phyloP scores from a whole-genome alignment of 2,888 invertebrate species.

The Crossocerus cetratus region DNA sequence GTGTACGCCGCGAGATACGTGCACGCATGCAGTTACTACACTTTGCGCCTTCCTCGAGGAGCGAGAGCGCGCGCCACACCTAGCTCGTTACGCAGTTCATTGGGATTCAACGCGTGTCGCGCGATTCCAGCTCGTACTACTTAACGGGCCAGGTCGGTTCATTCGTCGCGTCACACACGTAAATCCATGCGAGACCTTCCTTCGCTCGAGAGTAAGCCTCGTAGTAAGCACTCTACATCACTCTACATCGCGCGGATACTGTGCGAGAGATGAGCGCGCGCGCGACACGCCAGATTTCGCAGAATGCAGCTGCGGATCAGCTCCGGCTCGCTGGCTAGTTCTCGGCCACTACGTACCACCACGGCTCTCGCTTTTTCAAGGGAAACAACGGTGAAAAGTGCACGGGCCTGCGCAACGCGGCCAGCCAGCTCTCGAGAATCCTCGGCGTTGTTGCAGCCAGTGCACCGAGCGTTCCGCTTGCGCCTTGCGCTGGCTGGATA shows the following conservation, averaged over 20 bases:
- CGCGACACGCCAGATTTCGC: not conserved
- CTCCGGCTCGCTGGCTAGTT: not conserved
- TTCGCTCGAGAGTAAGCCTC: no score
- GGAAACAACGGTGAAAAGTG: conserved; percentile 30
- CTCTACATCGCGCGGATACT: no score
- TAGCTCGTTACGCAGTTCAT: conserved; percentile 49
- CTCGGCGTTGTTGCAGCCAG: conserved; percentile 1
- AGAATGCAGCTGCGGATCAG: no score
- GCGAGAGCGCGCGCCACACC: conserved; percentile 49
- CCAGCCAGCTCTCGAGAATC: not conserved
- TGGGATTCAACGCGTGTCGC: conserved; percentile 42
- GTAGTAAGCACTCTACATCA: no score
- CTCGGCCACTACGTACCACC: not conserved
- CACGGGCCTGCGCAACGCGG: conserved; percentile 21
- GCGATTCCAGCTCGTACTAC: conserved; percentile 6
- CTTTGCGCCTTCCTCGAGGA: conserved; percentile 8
- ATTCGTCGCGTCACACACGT: conserved; percentile 11
- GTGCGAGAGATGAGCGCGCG: no score
- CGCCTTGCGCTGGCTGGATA: not conserved
- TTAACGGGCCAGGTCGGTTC: no score
- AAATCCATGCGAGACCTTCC: conserved; percentile 11
- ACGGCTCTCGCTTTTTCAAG: conserved; percentile 12
- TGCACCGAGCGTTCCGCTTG: conserved; percentile 26
- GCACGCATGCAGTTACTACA: not conserved
- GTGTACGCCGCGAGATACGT: no score